Percentiles rank a stretch among this genome's conserved stretches.
These are phyloP conservation scores for Pachycephus smyrnensis DNA, from an alignment of 2,888 invertebrate species.

Conservation along the genomic window DNA sequence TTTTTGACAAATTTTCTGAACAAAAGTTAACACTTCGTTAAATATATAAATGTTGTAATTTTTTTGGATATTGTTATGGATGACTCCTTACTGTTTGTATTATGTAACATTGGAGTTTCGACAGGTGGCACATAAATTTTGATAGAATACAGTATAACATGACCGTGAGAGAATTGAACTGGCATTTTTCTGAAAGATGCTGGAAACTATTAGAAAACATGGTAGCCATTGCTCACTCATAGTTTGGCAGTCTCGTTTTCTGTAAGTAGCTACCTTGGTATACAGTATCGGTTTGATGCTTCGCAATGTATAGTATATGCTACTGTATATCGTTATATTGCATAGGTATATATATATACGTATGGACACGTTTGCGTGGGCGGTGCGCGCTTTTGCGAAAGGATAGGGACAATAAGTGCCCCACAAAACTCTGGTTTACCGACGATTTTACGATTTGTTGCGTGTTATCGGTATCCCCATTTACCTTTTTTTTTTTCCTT, in stretches of 20 bases:
- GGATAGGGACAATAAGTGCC: slow-evolving; percentile 34
- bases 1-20: not conserved
- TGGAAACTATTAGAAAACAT: not conserved
- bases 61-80: not conserved
- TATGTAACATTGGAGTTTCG: slow-evolving; percentile 9
- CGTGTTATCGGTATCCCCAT: slow-evolving; percentile 18
- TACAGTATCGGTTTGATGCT: not conserved
- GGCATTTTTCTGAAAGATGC: not conserved
- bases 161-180: not conserved
- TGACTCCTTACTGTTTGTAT: not conserved
- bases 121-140: slow-evolving; percentile 20
- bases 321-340: not conserved
- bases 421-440: slow-evolving; percentile 37
- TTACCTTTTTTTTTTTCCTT: not conserved
- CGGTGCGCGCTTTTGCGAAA: slow-evolving; percentile 1
- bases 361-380: not conserved
- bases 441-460: slow-evolving; percentile 41
- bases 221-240: not conserved
- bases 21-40: not conserved
- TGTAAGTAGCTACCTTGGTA: not conserved
- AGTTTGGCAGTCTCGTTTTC: not conserved
- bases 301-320: not conserved
- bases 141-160: not conserved
- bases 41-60: not conserved
- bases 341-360: not conserved